phyloP scores from a whole-genome alignment of 1,140 invertebrate genomes.

The Papilio xuthus region DNA sequence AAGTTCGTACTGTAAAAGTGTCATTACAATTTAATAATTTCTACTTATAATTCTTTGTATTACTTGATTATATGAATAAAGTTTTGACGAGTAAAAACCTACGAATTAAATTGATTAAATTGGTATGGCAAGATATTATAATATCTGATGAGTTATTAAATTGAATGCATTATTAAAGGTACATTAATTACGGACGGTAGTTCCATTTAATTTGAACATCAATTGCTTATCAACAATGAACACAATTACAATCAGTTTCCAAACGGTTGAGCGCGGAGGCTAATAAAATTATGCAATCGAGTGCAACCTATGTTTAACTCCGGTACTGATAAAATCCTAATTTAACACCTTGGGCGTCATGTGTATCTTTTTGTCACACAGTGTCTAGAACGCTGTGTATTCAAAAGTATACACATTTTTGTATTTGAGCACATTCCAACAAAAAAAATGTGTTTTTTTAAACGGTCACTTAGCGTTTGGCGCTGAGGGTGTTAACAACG shows the following conservation, averaged over 20 bases:
- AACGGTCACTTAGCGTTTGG: no score
- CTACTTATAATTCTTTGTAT: neutral
- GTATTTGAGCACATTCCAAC: no score
- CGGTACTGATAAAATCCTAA: conserved; percentile 16
- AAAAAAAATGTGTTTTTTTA: no score
- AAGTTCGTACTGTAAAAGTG: neutral
- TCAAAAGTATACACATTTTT: no score
- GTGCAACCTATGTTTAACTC: conserved; percentile 39
- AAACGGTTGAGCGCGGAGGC: conserved; percentile 39
- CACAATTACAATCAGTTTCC: conserved; percentile 54
- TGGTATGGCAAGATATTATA: neutral
- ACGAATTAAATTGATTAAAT: neutral
- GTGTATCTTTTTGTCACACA: no score
- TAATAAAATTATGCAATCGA: conserved; percentile 70
- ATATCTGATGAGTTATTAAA: conserved; percentile 27
- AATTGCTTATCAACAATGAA: conserved; percentile 53
- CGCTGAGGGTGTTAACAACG: no score
- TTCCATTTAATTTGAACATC: conserved; percentile 48
- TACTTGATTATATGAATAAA: neutral
- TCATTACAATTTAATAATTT: neutral
- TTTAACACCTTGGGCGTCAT: no score
- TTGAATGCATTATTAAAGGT: conserved; percentile 33
- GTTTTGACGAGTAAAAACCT: neutral
- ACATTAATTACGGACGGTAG: conserved; percentile 40
- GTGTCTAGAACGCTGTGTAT: no score